Evolutionary conservation across 2,888 invertebrate genomes (phyloP).

Genomic region (Villa cingulata): DNA sequence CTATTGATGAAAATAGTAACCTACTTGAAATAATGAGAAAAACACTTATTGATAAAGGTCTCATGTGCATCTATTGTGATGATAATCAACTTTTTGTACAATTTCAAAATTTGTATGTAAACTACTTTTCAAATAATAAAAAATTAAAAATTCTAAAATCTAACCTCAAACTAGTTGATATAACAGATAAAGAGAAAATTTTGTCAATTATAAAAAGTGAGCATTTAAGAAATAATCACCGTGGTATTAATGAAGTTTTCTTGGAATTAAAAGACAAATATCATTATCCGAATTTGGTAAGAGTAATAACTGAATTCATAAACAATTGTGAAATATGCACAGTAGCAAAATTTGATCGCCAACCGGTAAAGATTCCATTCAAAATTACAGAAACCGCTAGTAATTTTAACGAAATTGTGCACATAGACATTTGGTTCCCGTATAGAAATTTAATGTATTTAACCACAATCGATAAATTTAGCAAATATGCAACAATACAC

Average conservation of each 20-base stretch:
- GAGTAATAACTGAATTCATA: constrained; percentile 8
- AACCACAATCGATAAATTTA: constrained; percentile 5
- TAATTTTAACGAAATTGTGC: constrained; percentile 8
- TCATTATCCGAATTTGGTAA: constrained; percentile 12
- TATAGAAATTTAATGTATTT: neutral
- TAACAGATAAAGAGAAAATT: neutral
- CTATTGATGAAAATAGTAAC: neutral
- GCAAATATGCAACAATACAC: constrained; percentile 4
- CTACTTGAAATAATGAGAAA: neutral
- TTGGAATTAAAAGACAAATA: neutral
- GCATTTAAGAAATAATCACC: constrained; percentile 10
- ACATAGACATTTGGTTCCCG: constrained; percentile 9
- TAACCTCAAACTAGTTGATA: neutral
- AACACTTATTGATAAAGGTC: neutral
- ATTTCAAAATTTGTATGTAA: neutral
- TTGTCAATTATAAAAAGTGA: neutral
- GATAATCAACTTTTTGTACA: neutral
- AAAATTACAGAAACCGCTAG: constrained; percentile 12
- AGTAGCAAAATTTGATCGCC: constrained; percentile 15
- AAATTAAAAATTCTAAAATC: neutral
- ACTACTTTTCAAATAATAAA: neutral
- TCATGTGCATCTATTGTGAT: neutral
- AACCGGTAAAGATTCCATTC: constrained; percentile 12
- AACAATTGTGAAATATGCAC: constrained; percentile 14
- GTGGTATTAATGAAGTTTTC: constrained; percentile 1